phyloP scores from a whole-genome alignment of 2,113 vertebrate genomes.

The Trachemys scripta region DNA sequence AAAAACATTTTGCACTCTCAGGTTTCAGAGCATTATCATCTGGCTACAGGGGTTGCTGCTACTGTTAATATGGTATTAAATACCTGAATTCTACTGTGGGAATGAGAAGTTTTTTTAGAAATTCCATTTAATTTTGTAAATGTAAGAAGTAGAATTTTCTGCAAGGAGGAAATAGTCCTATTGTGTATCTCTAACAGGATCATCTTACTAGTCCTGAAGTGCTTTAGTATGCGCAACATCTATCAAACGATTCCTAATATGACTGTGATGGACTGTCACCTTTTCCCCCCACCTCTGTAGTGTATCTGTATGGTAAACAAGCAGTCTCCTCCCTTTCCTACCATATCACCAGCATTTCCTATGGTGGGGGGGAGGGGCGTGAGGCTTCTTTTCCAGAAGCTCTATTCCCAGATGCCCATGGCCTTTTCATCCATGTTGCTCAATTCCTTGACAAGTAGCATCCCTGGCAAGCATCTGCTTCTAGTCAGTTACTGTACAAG shows the following conservation, averaged over 20 bases:
- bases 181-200: not conserved
- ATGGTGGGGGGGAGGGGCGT: not conserved
- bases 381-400: not conserved
- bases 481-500: not conserved
- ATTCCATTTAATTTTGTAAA: not conserved
- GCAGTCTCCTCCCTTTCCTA: not conserved
- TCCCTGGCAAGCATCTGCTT: not conserved
- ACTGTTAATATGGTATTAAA: slow-evolving; percentile 11
- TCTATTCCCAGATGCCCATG: not conserved
- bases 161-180: not conserved
- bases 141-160: slow-evolving; percentile 19
- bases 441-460: not conserved
- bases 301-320: slow-evolving; percentile 33
- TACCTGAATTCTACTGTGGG: slow-evolving; percentile 4
- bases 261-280: not conserved
- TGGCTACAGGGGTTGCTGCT: slow-evolving; percentile 29
- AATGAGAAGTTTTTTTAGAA: not conserved
- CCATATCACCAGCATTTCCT: not conserved
- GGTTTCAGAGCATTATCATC: slow-evolving; percentile 3
- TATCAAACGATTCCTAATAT: slow-evolving; percentile 28
- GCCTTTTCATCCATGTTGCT: not conserved
- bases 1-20: slow-evolving; percentile 21
- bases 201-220: not conserved
- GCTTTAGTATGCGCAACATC: not conserved
- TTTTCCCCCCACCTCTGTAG: not conserved